Percentiles rank a stretch among this genome's conserved stretches.
These are phyloP conservation scores for Agonopterix alstromeriana DNA, from an alignment of 2,888 invertebrate genomes.

Conservation along the genomic window DNA sequence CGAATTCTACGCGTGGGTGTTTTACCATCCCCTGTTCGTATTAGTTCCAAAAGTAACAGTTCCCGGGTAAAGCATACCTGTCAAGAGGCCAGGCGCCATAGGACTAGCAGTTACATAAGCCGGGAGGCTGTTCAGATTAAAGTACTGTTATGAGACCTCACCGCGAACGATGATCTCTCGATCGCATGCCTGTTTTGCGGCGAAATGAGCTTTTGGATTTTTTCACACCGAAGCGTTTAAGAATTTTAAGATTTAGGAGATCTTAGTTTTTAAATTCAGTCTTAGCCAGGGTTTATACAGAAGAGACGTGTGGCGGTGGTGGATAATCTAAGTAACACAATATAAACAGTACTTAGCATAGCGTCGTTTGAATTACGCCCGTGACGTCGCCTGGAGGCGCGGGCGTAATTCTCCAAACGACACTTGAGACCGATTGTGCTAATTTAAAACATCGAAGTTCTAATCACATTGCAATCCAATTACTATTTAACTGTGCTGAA, in stretches of 20 bases:
- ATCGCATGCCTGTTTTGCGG: conserved; percentile 64
- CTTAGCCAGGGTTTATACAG: too few species aligned
- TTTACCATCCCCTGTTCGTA: not conserved
- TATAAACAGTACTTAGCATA: too few species aligned
- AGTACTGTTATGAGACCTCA: conserved; percentile 75
- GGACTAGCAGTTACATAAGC: conserved; percentile 70
- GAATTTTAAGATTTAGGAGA: not conserved
- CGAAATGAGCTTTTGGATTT: conserved; percentile 62
- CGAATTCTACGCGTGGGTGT: not conserved
- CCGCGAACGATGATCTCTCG: conserved; percentile 68
- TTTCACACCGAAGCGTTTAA: conserved; percentile 35
- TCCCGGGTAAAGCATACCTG: conserved; percentile 3
- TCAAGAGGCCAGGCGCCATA: conserved; percentile 40
- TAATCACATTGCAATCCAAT: too few species aligned
- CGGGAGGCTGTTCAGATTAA: conserved; percentile 55
- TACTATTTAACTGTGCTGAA: too few species aligned
- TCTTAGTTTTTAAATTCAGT: too few species aligned
- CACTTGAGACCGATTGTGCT: too few species aligned
- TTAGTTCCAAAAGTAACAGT: not conserved
- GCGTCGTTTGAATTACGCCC: too few species aligned
- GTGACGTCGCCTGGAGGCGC: too few species aligned
- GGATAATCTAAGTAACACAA: too few species aligned
- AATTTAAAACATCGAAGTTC: too few species aligned
- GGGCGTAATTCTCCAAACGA: too few species aligned
- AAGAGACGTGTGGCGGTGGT: too few species aligned